Evolutionary conservation across 2,113 vertebrate species (phyloP).

Genomic region (Piprites chloris): DNA sequence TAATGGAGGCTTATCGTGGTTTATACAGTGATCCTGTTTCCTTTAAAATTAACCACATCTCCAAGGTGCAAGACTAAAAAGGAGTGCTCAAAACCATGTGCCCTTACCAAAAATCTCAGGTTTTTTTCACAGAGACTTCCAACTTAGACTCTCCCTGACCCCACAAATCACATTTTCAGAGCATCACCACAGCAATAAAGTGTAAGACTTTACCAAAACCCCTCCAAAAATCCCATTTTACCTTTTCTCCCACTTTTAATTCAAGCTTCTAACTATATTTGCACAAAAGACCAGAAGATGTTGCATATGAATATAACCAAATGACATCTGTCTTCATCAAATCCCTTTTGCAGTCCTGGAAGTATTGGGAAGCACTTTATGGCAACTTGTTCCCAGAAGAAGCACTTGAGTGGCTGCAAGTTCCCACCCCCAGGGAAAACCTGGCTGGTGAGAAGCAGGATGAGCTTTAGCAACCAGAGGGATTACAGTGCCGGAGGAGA

Average conservation of each 20-base stretch:
- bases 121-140: neutral
- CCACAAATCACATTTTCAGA: neutral
- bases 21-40: neutral
- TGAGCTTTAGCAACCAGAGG: neutral
- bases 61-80: neutral
- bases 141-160: neutral
- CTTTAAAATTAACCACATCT: neutral
- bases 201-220: neutral
- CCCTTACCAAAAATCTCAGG: neutral
- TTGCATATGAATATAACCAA: neutral
- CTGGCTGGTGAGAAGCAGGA: neutral
- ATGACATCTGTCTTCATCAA: neutral
- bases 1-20: neutral
- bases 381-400: neutral
- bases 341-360: neutral
- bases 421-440: neutral
- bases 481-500: neutral
- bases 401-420: neutral
- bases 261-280: neutral
- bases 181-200: neutral
- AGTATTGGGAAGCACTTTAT: neutral
- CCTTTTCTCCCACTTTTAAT: rapidly evolving
- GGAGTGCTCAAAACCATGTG: neutral
- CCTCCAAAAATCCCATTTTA: neutral
- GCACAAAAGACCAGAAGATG: neutral